Evolutionary conservation across 2,113 vertebrate genomes (phyloP).

Genomic region (Dolichotis patagonum): DNA sequence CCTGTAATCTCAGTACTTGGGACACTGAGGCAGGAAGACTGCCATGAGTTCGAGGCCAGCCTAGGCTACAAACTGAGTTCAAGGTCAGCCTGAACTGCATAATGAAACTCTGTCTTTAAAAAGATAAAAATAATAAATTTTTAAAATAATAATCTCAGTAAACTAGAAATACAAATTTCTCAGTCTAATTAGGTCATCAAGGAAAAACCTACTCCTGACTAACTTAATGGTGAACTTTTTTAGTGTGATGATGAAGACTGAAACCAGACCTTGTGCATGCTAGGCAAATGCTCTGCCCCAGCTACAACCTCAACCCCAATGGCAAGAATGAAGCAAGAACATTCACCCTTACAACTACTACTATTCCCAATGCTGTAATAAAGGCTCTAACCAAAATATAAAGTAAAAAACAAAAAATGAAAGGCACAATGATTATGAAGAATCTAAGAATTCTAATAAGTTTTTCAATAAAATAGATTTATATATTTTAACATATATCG

Average conservation of each 20-base stretch:
- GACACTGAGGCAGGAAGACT: neutral
- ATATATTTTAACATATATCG: neutral
- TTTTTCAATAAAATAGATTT: slow-evolving; percentile 26
- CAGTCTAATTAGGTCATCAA: neutral
- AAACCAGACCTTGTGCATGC: neutral
- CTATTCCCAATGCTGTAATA: neutral
- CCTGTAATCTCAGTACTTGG: neutral
- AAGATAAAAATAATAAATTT: neutral
- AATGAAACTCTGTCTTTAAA: neutral
- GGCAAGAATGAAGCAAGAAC: neutral
- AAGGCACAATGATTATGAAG: neutral
- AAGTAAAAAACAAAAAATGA: neutral
- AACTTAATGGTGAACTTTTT: neutral
- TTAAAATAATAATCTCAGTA: neutral
- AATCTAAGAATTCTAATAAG: neutral
- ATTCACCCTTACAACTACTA: neutral
- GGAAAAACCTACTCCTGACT: slow-evolving; percentile 2
- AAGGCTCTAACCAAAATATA: neutral
- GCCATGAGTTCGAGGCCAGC: neutral
- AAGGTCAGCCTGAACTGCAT: neutral
- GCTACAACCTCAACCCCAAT: neutral
- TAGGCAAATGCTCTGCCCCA: neutral
- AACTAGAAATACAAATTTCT: neutral
- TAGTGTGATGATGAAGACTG: too few species aligned
- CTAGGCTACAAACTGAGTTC: neutral